A percentile compares a stretch with the other conserved stretches of the same genome.
Evolutionary conservation across 1,140 invertebrate genomes (phyloP).

Genomic region (Caerostris darwini): DNA sequence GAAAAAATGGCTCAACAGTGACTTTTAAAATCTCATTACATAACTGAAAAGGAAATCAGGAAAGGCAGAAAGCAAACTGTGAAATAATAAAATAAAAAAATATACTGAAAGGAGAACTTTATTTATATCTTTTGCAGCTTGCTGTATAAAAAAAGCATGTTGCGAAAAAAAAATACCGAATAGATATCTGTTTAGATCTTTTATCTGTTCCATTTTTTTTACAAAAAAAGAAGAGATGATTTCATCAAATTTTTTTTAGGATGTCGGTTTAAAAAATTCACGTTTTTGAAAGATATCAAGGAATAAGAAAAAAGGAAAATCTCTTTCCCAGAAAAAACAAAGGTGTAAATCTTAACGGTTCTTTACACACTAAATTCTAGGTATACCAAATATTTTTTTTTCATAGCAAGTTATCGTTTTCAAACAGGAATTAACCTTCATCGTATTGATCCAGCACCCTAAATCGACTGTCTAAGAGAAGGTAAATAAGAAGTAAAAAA

Average conservation of each 20-base stretch:
- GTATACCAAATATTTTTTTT: conserved; percentile 7
- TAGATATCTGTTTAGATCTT: conserved; percentile 50
- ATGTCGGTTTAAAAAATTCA: background rate
- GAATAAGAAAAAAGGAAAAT: conserved; percentile 36
- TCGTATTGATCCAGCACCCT: conserved; percentile 54
- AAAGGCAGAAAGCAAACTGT: conserved; percentile 25
- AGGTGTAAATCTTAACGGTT: conserved; percentile 60
- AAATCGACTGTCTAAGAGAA: conserved; percentile 40
- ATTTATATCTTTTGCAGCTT: too few relatives aligned
- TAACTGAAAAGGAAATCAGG: conserved; percentile 38
- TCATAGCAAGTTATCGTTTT: conserved; percentile 65
- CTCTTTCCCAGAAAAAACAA: background rate
- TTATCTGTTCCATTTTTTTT: conserved; percentile 46
- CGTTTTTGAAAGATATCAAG: conserved; percentile 30
- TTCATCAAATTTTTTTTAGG: conserved; percentile 55
- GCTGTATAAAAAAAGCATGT: conserved; percentile 31
- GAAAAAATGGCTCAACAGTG: background rate
- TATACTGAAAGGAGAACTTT: too few relatives aligned
- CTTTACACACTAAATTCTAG: background rate
- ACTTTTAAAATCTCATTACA: conserved; percentile 71
- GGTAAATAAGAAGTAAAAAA: too few relatives aligned
- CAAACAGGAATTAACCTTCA: conserved; percentile 59
- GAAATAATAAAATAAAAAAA: background rate
- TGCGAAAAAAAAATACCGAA: conserved; percentile 51
- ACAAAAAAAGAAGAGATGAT: conserved; percentile 26